Percentiles rank a stretch among this genome's conserved stretches.
phyloP scores from a whole-genome alignment of 2,888 invertebrate genomes.

The Polymixis flavicincta region DNA sequence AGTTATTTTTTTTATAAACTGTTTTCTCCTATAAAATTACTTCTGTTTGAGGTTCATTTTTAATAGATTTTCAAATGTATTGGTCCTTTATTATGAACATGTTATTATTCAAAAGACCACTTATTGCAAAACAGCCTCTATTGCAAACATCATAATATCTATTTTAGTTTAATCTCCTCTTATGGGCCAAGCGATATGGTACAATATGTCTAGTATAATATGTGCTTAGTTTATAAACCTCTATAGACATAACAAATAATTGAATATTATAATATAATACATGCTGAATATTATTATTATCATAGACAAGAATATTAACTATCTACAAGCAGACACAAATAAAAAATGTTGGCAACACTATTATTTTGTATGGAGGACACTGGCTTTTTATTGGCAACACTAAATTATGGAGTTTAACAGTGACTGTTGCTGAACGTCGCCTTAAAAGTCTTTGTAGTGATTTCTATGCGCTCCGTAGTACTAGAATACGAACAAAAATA shows the following conservation, averaged over 20 bases:
- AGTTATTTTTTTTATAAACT: not conserved
- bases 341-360: conserved; percentile 65
- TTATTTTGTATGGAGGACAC: conserved; percentile 67
- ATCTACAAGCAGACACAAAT: conserved; percentile 65
- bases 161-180: conserved; percentile 44
- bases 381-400: conserved; percentile 62
- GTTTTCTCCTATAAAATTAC: conserved; percentile 43
- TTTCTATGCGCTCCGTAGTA: conserved; percentile 59
- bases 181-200: conserved; percentile 63
- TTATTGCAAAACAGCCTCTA: conserved; percentile 61
- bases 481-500: conserved; percentile 15
- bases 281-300: conserved; percentile 59
- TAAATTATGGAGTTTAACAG: conserved; percentile 48
- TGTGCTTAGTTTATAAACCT: conserved; percentile 64
- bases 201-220: conserved; percentile 58
- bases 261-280: conserved; percentile 52
- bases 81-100: conserved; percentile 65
- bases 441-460: conserved; percentile 40
- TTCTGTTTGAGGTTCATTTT: conserved; percentile 39
- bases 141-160: conserved; percentile 39
- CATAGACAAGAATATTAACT: conserved; percentile 63
- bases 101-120: conserved; percentile 55
- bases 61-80: conserved; percentile 53
- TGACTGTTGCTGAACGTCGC: conserved; percentile 38
- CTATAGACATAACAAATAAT: conserved; percentile 65